phyloP scores from a whole-genome alignment of 2,113 vertebrate genomes.

The Suricata suricatta region DNA sequence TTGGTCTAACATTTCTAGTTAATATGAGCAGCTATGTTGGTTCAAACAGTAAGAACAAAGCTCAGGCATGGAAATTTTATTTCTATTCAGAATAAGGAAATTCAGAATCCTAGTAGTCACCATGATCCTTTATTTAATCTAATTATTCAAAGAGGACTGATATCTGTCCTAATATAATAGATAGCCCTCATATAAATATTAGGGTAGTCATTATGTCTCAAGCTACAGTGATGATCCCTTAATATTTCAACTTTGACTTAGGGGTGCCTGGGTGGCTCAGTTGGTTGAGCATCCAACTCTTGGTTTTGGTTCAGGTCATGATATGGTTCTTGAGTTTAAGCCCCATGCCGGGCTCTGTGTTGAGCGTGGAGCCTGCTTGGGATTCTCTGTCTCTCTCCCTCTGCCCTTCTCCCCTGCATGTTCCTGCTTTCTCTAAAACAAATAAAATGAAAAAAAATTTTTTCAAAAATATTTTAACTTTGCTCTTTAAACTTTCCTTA shows the following conservation, averaged over 20 bases:
- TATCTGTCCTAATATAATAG: neutral
- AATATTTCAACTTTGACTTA: slow-evolving; percentile 3
- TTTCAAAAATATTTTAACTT: neutral
- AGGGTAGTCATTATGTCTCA: neutral
- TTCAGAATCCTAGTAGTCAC: neutral
- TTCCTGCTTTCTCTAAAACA: too few relatives aligned
- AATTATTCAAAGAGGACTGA: neutral
- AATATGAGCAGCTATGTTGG: neutral
- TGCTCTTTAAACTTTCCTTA: slow-evolving; percentile 12
- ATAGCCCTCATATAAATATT: neutral
- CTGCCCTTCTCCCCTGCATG: too few relatives aligned
- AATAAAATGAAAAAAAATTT: too few relatives aligned
- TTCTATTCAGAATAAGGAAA: slow-evolving; percentile 2
- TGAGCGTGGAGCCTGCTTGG: too few relatives aligned
- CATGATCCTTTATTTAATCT: neutral
- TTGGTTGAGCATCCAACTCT: too few relatives aligned
- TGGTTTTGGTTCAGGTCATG: too few relatives aligned
- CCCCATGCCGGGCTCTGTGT: too few relatives aligned
- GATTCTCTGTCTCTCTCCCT: too few relatives aligned
- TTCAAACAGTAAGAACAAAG: neutral
- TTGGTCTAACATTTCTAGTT: neutral
- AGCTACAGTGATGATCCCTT: neutral
- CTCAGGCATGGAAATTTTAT: neutral
- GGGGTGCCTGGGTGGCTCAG: too few relatives aligned
- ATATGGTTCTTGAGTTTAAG: too few relatives aligned